Conservation (phyloP, 1,140 invertebrate genomes). For the Penaeus chinensis region DNA sequence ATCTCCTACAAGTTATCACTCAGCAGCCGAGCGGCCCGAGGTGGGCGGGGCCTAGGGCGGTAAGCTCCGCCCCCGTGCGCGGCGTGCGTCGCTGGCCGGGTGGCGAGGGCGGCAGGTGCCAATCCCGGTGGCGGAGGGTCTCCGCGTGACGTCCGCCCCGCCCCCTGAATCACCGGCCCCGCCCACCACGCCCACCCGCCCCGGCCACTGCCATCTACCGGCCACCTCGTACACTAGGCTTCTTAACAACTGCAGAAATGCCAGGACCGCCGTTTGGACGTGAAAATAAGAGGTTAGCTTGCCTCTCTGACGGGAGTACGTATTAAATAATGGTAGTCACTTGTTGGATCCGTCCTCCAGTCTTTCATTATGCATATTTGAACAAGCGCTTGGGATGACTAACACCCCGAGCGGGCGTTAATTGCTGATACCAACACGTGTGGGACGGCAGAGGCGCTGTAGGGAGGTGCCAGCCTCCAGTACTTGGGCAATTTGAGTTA, state of each 20-base stretch:
- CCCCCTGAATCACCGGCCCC: slow-evolving; percentile 56
- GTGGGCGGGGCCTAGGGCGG: slow-evolving; percentile 46
- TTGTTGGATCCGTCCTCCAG: slow-evolving; percentile 61
- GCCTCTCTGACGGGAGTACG: slow-evolving; percentile 61
- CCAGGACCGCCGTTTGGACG: slow-evolving; percentile 62
- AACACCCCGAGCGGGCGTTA: slow-evolving; percentile 58
- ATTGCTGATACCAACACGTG: slow-evolving; percentile 61
- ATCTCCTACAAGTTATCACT: slow-evolving; percentile 62
- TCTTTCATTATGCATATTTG: slow-evolving; percentile 63
- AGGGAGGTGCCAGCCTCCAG: slow-evolving; percentile 53
- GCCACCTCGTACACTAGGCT: slow-evolving; percentile 54
- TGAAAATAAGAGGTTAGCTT: slow-evolving; percentile 63
- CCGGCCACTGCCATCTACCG: slow-evolving; percentile 58
- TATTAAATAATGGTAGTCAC: slow-evolving; percentile 63
- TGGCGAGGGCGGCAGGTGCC: slow-evolving; percentile 47
- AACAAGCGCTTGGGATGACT: slow-evolving; percentile 60
- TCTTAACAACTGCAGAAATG: slow-evolving; percentile 63
- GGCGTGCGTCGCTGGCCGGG: slow-evolving; percentile 23
- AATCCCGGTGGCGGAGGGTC: slow-evolving; percentile 35
- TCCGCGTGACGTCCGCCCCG: slow-evolving; percentile 42
- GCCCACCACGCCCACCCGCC: slow-evolving; percentile 58
- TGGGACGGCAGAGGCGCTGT: slow-evolving; percentile 55
- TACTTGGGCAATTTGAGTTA: slow-evolving; percentile 58
- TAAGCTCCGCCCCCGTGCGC: slow-evolving; percentile 48
- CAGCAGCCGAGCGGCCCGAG: slow-evolving; percentile 55